These are phyloP conservation scores for Macquaria australasica DNA, from an alignment of 2,113 vertebrate genomes.

Conservation along the genomic window DNA sequence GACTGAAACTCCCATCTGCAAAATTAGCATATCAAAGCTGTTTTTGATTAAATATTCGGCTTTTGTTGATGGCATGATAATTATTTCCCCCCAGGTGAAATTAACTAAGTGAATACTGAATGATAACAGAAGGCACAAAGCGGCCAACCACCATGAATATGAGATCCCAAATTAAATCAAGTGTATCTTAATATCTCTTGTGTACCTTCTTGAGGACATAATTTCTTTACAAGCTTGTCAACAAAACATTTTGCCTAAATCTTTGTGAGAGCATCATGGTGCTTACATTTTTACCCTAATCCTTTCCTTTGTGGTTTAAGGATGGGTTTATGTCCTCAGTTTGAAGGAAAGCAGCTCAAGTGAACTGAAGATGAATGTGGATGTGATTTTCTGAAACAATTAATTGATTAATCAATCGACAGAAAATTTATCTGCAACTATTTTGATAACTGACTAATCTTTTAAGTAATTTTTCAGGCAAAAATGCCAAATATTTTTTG, in stretches of 20 bases:
- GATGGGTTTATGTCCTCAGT: background rate
- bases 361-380: background rate
- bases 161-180: slow-evolving; percentile 18
- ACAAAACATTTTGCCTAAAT: background rate
- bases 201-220: background rate
- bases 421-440: background rate
- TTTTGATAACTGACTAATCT: background rate
- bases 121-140: background rate
- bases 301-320: background rate
- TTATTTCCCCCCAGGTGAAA: slow-evolving; percentile 9
- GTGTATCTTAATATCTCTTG: background rate
- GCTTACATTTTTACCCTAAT: no score
- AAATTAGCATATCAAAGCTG: slow-evolving; percentile 46
- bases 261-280: no score
- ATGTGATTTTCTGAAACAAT: background rate
- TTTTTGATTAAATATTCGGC: slow-evolving; percentile 22
- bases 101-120: slow-evolving; percentile 21
- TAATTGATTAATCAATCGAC: no score
- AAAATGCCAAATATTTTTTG: background rate
- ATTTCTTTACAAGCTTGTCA: background rate
- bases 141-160: background rate
- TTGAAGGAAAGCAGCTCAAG: background rate
- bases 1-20: slow-evolving; percentile 5
- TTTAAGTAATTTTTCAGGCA: background rate
- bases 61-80: slow-evolving; percentile 17